These are phyloP conservation scores for Laticauda laticaudata DNA, from an alignment of 2,113 vertebrate species.

Conservation along the genomic window DNA sequence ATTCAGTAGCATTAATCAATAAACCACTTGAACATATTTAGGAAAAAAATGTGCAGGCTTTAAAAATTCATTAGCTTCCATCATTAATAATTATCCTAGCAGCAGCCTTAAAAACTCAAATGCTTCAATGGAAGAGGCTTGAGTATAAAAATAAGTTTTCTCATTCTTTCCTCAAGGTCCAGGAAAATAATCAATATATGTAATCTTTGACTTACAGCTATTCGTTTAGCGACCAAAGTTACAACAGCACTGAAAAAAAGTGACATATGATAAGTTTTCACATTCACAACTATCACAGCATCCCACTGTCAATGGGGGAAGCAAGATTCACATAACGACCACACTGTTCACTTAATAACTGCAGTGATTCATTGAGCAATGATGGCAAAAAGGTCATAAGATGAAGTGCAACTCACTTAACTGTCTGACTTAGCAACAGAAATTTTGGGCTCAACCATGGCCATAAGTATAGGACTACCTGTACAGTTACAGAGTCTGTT, in stretches of 20 bases:
- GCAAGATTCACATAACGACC: neutral
- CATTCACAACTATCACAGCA: neutral
- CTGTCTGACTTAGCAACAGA: neutral
- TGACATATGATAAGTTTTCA: neutral
- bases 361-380: neutral
- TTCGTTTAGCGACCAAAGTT: neutral
- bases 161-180: neutral
- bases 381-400: neutral
- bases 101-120: neutral
- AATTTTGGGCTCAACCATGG: neutral
- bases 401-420: neutral
- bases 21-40: neutral
- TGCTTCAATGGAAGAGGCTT: neutral
- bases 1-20: neutral
- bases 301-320: neutral
- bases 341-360: neutral
- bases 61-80: neutral
- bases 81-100: neutral
- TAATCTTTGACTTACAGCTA: neutral
- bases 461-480: no score
- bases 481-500: neutral
- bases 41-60: neutral
- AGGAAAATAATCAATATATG: neutral
- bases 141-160: neutral
- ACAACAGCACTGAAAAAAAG: neutral